Evolutionary conservation across 2,797 vertebrate genomes (phyloP).

Genomic region (Alfaro cultratus): DNA sequence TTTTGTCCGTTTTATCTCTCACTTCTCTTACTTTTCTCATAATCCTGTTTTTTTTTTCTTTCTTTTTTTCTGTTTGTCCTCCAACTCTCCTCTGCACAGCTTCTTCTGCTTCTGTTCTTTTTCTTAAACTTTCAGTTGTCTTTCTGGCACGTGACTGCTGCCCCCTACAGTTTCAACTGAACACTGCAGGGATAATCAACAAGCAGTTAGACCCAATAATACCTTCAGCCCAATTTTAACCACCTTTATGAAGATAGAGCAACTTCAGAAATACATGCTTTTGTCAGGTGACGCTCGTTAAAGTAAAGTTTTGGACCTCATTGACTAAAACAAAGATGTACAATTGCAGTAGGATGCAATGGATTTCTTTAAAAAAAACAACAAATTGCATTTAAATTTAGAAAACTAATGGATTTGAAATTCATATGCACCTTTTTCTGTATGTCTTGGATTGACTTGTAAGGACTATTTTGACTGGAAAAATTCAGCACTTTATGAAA

Average conservation of each 20-base stretch:
- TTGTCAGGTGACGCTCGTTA: conserved; percentile 2
- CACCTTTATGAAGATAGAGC: conserved; percentile 4
- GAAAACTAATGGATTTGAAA: not conserved
- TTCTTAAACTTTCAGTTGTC: not conserved
- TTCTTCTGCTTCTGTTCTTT: not conserved
- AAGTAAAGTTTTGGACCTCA: not conserved
- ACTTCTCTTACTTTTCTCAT: not conserved
- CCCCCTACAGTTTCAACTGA: conserved; percentile 49
- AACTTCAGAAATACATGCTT: not conserved
- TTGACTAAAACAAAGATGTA: not conserved
- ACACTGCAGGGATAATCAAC: not conserved
- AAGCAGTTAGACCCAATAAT: not conserved
- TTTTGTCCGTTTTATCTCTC: not conserved
- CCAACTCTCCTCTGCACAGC: conserved; percentile 7
- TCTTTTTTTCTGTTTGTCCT: not conserved
- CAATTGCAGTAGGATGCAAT: not conserved
- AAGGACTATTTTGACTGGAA: too few relatives aligned
- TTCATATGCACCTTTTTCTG: not conserved
- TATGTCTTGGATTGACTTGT: not conserved
- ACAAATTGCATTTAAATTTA: not conserved
- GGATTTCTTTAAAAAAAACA: not conserved
- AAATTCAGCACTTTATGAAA: not conserved
- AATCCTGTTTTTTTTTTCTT: not conserved
- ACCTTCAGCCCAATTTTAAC: not conserved
- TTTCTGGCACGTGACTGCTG: conserved; percentile 34